A percentile compares a stretch with the other conserved stretches of the same genome.
Evolutionary conservation across 1,140 invertebrate species (phyloP).

Genomic region (Saxidomus purpurata): DNA sequence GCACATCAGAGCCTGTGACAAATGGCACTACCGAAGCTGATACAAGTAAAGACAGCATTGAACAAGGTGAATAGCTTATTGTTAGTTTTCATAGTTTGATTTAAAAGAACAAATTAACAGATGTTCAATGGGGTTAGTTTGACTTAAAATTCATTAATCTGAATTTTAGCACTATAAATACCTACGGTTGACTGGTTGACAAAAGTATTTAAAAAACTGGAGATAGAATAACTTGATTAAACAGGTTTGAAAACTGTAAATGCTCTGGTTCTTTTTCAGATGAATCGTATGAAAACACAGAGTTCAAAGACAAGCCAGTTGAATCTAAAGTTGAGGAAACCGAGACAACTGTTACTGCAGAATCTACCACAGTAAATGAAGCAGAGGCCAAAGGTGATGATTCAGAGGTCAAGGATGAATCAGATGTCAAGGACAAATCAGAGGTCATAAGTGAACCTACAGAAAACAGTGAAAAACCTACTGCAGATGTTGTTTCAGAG

Average conservation of each 20-base stretch:
- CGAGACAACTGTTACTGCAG: background rate
- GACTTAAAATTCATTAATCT: too few relatives aligned
- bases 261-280: background rate
- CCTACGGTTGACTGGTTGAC: too few relatives aligned
- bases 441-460: background rate
- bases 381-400: constrained; percentile 8
- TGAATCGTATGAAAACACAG: constrained; percentile 31
- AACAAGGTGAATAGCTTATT: constrained; percentile 25
- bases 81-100: too few relatives aligned
- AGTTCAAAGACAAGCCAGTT: background rate
- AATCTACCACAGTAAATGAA: background rate
- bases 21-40: constrained; percentile 49
- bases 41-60: constrained; percentile 59
- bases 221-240: too few relatives aligned
- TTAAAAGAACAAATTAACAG: too few relatives aligned
- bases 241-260: too few relatives aligned
- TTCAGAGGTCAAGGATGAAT: constrained; percentile 7
- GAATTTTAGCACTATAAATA: too few relatives aligned
- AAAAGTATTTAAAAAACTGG: too few relatives aligned
- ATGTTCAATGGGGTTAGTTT: too few relatives aligned
- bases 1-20: background rate
- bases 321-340: constrained; percentile 16
- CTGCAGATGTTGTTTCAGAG: background rate
- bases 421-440: background rate
- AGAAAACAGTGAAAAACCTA: background rate